phyloP scores from a whole-genome alignment of 2,797 vertebrate species.

The Loris lydekkerianus region DNA sequence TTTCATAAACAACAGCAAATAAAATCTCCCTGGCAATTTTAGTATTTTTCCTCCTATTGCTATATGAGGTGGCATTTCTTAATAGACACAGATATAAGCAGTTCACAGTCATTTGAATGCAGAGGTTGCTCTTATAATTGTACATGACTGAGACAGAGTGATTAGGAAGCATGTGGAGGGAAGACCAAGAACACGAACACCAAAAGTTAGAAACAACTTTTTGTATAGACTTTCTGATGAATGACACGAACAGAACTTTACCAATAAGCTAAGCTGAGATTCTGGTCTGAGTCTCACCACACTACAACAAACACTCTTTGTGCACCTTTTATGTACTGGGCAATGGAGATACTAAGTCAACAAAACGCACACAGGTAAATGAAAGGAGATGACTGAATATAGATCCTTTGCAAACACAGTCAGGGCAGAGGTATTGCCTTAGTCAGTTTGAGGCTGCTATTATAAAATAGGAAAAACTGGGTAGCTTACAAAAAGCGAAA shows the following conservation, averaged over 20 bases:
- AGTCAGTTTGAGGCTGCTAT: neutral
- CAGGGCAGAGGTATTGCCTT: neutral
- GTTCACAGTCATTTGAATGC: neutral
- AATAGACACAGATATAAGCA: neutral
- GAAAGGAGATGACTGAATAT: neutral
- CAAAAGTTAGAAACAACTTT: neutral
- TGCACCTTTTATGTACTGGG: neutral
- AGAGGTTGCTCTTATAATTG: neutral
- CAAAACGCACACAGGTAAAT: neutral
- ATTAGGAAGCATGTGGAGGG: neutral
- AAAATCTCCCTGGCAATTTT: neutral
- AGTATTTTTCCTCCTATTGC: neutral
- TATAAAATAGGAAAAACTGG: neutral
- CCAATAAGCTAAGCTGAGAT: neutral
- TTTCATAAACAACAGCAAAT: neutral
- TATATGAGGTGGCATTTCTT: conserved; percentile 2
- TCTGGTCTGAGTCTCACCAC: neutral
- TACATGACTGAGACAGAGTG: neutral
- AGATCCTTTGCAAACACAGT: neutral
- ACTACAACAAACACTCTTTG: neutral
- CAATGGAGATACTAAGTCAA: neutral
- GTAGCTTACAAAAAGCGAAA: neutral
- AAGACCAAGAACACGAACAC: neutral
- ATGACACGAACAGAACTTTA: neutral
- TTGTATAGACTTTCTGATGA: neutral